These are phyloP conservation scores for Torymus aiolomorphi DNA, from an alignment of 2,888 invertebrate genomes.

Conservation along the genomic window DNA sequence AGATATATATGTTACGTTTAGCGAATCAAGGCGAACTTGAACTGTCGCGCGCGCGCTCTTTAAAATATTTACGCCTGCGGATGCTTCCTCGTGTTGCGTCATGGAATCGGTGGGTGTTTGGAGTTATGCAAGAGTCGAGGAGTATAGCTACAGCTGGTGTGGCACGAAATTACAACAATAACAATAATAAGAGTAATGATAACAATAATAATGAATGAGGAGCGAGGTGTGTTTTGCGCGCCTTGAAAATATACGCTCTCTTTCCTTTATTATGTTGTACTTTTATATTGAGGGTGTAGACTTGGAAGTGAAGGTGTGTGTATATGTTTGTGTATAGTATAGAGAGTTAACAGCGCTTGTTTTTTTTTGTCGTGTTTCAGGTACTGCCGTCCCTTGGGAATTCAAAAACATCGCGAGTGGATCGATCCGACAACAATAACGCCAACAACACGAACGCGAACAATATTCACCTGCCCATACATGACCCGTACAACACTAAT, in stretches of 20 bases:
- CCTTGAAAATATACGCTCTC: too few species aligned
- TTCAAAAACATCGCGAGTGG: conserved; percentile 71
- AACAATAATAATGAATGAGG: too few species aligned
- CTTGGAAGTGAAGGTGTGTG: too few species aligned
- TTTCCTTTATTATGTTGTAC: too few species aligned
- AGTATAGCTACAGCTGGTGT: too few species aligned
- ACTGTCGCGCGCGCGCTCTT: not conserved
- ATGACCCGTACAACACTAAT: conserved; percentile 70
- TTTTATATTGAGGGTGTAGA: too few species aligned
- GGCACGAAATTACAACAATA: too few species aligned
- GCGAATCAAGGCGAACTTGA: conserved; percentile 7
- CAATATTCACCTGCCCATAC: conserved; percentile 71
- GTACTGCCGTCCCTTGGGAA: conserved; percentile 72
- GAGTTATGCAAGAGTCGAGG: too few species aligned
- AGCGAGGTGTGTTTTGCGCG: too few species aligned
- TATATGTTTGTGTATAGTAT: too few species aligned
- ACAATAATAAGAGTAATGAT: too few species aligned
- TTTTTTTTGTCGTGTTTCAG: conserved; percentile 63
- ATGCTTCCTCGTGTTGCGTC: not conserved
- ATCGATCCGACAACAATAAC: conserved; percentile 71
- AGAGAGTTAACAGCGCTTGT: too few species aligned
- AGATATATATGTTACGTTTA: not conserved
- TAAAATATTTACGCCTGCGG: conserved; percentile 18
- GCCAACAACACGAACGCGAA: conserved; percentile 72
- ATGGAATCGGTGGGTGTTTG: not conserved